Conservation (phyloP, 2,888 invertebrate species). For the Lagria hirta region DNA sequence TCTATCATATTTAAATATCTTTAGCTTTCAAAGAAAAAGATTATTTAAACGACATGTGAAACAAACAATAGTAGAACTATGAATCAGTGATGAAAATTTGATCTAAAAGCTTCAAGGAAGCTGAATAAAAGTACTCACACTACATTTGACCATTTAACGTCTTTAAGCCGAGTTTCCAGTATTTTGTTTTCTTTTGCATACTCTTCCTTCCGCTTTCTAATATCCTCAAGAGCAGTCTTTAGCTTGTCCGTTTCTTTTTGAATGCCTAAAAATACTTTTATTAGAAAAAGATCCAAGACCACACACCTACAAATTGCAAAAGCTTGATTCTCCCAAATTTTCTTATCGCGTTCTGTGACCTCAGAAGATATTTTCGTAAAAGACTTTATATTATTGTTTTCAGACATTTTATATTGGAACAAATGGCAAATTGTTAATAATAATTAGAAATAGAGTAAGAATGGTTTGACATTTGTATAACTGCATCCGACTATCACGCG, state of each 20-base stretch:
- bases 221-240: slow-evolving; percentile 1
- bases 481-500: too few species aligned
- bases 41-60: too few species aligned
- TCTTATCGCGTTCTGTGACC: slow-evolving; percentile 7
- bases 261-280: slow-evolving; percentile 9
- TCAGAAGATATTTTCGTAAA: slow-evolving; percentile 9
- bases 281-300: too few species aligned
- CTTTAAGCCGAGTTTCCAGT: neutral
- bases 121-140: too few species aligned
- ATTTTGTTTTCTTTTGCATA: slow-evolving; percentile 4
- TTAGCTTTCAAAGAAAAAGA: too few species aligned
- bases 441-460: too few species aligned
- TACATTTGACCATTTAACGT: slow-evolving; percentile 1
- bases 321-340: slow-evolving; percentile 13
- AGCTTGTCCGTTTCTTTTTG: slow-evolving; percentile 9
- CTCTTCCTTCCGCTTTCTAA: slow-evolving; percentile 1
- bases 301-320: slow-evolving; percentile 7
- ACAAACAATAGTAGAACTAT: too few species aligned
- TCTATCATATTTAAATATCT: too few species aligned
- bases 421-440: slow-evolving; percentile 1
- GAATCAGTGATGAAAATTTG: too few species aligned
- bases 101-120: too few species aligned
- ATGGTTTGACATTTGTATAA: too few species aligned
- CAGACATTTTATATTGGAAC: too few species aligned
- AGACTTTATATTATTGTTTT: slow-evolving; percentile 1